Conservation (phyloP, 2,797 vertebrate species). For the Phataginus tricuspis region DNA sequence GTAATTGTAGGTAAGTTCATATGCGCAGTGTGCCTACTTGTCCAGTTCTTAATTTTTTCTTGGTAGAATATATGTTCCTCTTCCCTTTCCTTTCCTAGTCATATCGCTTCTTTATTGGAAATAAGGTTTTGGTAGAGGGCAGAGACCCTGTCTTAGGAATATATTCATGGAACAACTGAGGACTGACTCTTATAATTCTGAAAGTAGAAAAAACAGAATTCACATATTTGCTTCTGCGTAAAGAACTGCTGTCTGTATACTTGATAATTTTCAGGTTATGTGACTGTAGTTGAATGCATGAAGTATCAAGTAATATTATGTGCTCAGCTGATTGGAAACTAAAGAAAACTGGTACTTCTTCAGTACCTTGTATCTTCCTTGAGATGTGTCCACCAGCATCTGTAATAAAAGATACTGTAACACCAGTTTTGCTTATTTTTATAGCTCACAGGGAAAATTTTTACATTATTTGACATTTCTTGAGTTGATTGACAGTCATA, state of each 20-base stretch:
- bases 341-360: background rate
- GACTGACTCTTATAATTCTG: background rate
- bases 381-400: conserved; percentile 35
- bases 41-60: conserved; percentile 2
- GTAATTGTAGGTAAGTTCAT: background rate
- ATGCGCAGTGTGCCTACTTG: background rate
- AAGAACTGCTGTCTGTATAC: background rate
- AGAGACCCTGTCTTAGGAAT: background rate
- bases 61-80: background rate
- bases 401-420: conserved; percentile 53
- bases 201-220: background rate
- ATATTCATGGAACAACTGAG: background rate
- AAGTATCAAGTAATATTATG: background rate
- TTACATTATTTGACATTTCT: conserved; percentile 61
- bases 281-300: background rate
- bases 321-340: background rate
- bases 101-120: conserved; percentile 14
- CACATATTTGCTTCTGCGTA: background rate
- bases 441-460: conserved; percentile 43
- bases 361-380: background rate
- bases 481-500: conserved; percentile 61
- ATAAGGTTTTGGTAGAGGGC: background rate
- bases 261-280: background rate
- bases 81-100: background rate
- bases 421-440: conserved; percentile 44